A percentile compares a stretch with the other conserved stretches of the same genome.
Conservation (phyloP, 2,888 invertebrate genomes). For the Thymelicus acteon region DNA sequence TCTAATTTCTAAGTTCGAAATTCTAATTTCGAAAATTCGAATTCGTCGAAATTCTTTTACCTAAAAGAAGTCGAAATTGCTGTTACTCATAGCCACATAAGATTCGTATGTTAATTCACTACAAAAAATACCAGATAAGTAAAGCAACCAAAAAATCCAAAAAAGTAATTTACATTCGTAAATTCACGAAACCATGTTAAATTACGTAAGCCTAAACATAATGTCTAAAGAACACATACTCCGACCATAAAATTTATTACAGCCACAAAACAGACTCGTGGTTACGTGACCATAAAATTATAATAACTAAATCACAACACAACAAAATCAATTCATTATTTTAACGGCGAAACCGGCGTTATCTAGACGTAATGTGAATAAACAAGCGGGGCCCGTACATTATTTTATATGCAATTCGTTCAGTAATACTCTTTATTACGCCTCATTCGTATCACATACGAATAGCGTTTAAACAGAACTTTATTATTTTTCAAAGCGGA, state of each 20-base stretch:
- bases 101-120: too few species aligned
- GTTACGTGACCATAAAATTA: constrained; percentile 35
- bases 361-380: constrained; percentile 37
- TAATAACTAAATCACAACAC: constrained; percentile 32
- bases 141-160: too few species aligned
- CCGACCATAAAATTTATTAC: constrained; percentile 7
- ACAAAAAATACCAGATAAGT: too few species aligned
- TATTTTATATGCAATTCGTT: constrained; percentile 80
- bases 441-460: constrained; percentile 80
- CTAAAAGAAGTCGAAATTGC: too few species aligned
- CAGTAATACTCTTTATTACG: constrained; percentile 79
- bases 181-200: too few species aligned
- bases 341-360: constrained; percentile 36
- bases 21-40: too few species aligned
- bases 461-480: constrained; percentile 80
- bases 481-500: constrained; percentile 78
- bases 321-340: constrained; percentile 38
- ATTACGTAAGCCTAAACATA: too few species aligned
- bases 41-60: too few species aligned
- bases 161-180: too few species aligned
- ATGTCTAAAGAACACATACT: too few species aligned
- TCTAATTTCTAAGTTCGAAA: too few species aligned
- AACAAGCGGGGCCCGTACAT: constrained; percentile 53
- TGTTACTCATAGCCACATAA: too few species aligned
- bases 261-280: constrained; percentile 1